A percentile compares a stretch with the other conserved stretches of the same genome.
Conservation (phyloP, 2,113 vertebrate genomes). For the Chloroceryle aenea region DNA sequence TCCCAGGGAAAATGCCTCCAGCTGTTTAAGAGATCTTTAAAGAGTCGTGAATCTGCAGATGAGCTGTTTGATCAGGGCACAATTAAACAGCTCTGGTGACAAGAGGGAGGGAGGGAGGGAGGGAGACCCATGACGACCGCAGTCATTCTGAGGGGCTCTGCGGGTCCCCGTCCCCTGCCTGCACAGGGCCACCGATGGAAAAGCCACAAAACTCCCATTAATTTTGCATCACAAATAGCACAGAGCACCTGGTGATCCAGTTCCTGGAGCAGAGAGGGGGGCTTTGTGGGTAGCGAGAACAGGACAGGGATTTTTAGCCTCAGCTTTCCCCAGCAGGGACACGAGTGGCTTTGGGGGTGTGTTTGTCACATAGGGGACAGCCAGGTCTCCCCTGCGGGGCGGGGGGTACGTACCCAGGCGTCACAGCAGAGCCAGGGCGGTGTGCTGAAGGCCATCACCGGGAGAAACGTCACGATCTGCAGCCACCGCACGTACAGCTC, state of each 20-base stretch:
- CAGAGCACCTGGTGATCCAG: accelerated
- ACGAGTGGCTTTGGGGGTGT: neutral
- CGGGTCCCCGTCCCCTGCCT: accelerated
- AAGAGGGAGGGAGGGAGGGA: neutral
- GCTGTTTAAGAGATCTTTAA: neutral
- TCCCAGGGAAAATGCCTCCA: neutral
- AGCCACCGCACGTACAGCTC: constrained; percentile 92
- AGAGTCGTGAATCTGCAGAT: no score
- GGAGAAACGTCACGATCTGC: constrained; percentile 87
- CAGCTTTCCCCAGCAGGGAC: neutral
- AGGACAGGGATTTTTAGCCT: neutral
- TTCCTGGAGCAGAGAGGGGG: neutral
- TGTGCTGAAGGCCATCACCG: constrained; percentile 86
- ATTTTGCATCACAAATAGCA: neutral
- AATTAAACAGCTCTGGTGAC: neutral
- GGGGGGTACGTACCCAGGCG: constrained; percentile 72
- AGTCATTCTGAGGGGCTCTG: accelerated
- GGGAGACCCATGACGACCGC: accelerated
- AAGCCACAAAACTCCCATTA: neutral
- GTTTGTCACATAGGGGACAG: accelerated
- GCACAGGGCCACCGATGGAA: accelerated
- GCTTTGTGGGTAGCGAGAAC: no score
- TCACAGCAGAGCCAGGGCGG: constrained; percentile 87
- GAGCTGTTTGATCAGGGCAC: neutral
- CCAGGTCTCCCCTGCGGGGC: accelerated